Percentiles rank a stretch among this genome's conserved stretches.
Conservation (phyloP, 2,888 invertebrate species). For the Ganaspis brasiliensis region DNA sequence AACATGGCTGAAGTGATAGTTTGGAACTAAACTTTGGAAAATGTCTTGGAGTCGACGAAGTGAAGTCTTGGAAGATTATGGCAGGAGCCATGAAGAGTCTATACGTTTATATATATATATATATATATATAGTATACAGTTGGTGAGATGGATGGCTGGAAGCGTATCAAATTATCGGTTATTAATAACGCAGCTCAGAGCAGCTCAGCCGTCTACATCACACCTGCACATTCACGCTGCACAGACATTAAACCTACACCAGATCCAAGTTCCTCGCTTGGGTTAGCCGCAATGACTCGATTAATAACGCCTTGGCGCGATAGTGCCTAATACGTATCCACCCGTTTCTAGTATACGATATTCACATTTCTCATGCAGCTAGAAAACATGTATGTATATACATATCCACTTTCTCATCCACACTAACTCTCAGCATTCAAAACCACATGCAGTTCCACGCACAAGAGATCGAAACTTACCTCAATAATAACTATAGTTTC, state of each 20-base stretch:
- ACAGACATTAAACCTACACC: conserved; percentile 58
- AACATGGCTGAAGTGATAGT: background rate
- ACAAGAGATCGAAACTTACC: background rate
- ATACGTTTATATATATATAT: background rate
- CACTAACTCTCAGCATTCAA: background rate
- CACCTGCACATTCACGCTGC: conserved; percentile 43
- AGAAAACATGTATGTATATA: background rate
- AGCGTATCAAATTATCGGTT: conserved; percentile 76
- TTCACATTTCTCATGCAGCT: background rate
- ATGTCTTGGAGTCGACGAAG: conserved; percentile 5
- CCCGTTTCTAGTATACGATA: conserved; percentile 37
- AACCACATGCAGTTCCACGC: background rate
- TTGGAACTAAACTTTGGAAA: conserved; percentile 16
- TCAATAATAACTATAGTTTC: no score
- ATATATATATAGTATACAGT: conserved; percentile 31
- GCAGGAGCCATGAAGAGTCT: background rate
- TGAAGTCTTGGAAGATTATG: conserved; percentile 26
- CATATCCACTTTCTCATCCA: background rate
- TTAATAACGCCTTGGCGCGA: conserved; percentile 76
- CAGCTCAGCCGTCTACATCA: conserved; percentile 59
- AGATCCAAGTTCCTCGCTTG: conserved; percentile 60
- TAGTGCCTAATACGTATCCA: conserved; percentile 68
- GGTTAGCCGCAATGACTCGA: conserved; percentile 76
- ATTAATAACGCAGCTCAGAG: conserved; percentile 72
- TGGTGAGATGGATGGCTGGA: conserved; percentile 58